Evolutionary conservation across 2,113 vertebrate genomes (phyloP).

Genomic region (Callipepla squamata): DNA sequence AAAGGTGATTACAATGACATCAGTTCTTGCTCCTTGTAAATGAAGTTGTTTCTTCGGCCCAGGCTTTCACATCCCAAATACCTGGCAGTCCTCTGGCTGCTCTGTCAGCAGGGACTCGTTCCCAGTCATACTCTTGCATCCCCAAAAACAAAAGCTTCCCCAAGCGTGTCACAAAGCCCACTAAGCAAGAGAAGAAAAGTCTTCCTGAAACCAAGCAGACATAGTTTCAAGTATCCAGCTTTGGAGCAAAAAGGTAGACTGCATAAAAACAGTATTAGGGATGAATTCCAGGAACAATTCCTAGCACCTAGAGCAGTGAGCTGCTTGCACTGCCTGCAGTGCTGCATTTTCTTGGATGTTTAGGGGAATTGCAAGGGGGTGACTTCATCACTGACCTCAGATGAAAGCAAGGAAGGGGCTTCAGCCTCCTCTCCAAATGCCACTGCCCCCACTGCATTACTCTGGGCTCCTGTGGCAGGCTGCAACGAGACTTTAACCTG

Average conservation of each 20-base stretch:
- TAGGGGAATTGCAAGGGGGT: not conserved
- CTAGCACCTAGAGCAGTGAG: not conserved
- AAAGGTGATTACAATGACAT: not conserved
- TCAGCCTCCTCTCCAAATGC: not conserved
- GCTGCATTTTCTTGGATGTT: not conserved
- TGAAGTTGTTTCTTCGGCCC: not conserved
- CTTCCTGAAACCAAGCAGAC: not conserved
- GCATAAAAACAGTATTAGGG: not conserved
- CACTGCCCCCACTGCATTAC: not conserved
- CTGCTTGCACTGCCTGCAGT: not conserved
- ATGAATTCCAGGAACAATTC: not conserved
- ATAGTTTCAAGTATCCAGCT: not conserved
- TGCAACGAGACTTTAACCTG: not conserved
- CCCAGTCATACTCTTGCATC: not conserved
- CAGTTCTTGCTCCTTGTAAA: not conserved
- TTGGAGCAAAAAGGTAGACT: not conserved
- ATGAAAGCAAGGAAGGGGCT: not conserved
- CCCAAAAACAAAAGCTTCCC: not conserved
- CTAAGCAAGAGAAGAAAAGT: not conserved
- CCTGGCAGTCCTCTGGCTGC: not conserved
- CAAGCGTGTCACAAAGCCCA: rapidly evolving
- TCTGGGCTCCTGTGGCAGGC: not conserved
- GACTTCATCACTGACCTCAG: not conserved
- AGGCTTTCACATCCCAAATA: not conserved
- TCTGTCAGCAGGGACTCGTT: not conserved